Conservation (phyloP, 1,140 invertebrate genomes). For the Dendroctonus valens region DNA sequence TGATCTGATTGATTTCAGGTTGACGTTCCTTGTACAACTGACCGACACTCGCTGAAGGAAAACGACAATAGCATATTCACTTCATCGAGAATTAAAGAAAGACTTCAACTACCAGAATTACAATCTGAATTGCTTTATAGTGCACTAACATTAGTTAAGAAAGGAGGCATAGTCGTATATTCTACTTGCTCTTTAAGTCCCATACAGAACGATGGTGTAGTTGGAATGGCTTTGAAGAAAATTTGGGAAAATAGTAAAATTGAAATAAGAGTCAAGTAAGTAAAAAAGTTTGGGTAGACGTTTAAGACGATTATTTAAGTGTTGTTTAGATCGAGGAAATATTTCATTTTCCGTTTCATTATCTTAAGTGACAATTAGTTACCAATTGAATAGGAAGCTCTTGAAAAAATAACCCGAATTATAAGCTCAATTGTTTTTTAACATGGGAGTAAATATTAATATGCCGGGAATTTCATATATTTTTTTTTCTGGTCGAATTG, state of each 20-base stretch:
- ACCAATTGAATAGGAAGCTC: no score
- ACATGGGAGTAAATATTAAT: no score
- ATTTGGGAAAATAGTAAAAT: slow-evolving; percentile 66
- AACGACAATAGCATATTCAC: slow-evolving; percentile 93
- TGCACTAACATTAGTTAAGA: slow-evolving; percentile 63
- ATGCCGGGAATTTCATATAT: no score
- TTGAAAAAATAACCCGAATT: no score
- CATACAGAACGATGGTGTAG: slow-evolving; percentile 94
- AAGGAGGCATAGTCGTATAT: slow-evolving; percentile 89
- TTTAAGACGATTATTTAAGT: background rate
- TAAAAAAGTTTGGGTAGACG: slow-evolving; percentile 6
- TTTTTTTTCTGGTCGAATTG: no score
- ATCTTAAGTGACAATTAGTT: no score
- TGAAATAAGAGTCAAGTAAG: slow-evolving; percentile 56
- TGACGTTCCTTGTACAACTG: slow-evolving; percentile 96
- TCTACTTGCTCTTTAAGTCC: slow-evolving; percentile 93
- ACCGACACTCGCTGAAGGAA: slow-evolving; percentile 76
- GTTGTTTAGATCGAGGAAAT: no score
- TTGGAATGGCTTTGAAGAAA: slow-evolving; percentile 78
- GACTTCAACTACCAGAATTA: slow-evolving; percentile 77
- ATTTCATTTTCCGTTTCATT: no score
- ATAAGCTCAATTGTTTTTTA: no score
- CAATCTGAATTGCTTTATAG: slow-evolving; percentile 80
- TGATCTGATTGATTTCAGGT: slow-evolving; percentile 58
- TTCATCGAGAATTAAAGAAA: slow-evolving; percentile 71